A percentile compares a stretch with the other conserved stretches of the same genome.
Conservation (phyloP, 2,113 vertebrate genomes). For the Sinocyclocheilus rhinocerous region DNA sequence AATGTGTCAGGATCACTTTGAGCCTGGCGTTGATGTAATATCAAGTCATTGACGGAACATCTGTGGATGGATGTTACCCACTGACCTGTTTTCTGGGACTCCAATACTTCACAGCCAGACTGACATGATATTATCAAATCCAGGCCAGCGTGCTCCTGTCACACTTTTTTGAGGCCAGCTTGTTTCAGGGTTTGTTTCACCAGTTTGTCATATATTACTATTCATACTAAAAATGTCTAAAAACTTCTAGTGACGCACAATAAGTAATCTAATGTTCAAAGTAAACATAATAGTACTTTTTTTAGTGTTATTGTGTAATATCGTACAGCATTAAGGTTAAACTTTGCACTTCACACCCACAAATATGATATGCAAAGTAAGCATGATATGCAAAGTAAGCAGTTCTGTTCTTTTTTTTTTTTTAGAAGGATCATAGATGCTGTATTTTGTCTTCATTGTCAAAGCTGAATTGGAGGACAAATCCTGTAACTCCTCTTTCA, state of each 20-base stretch:
- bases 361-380: not conserved
- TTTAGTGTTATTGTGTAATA: not conserved
- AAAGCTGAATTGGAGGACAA: slow-evolving; percentile 4
- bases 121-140: slow-evolving; percentile 63
- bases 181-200: not conserved
- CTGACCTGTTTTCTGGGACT: slow-evolving; percentile 38
- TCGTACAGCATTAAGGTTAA: not conserved
- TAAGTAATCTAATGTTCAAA: slow-evolving; percentile 10
- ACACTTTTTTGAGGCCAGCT: not conserved
- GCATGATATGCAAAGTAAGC: not conserved
- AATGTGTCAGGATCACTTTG: slow-evolving; percentile 43
- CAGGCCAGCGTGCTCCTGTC: slow-evolving; percentile 29
- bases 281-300: not conserved
- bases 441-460: not conserved
- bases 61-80: slow-evolving; percentile 31
- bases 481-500: slow-evolving; percentile 4
- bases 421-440: not conserved
- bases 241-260: not conserved
- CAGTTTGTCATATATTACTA: not conserved
- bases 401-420: not conserved
- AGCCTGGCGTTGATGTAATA: slow-evolving; percentile 18
- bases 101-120: slow-evolving; percentile 37
- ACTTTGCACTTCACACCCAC: not conserved
- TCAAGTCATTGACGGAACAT: slow-evolving; percentile 24
- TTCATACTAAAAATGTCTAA: not conserved